Evolutionary conservation across 2,888 invertebrate genomes (phyloP), one percentile per base, ranked within the genome.

Genomic region (Chesias legatella): DNA sequence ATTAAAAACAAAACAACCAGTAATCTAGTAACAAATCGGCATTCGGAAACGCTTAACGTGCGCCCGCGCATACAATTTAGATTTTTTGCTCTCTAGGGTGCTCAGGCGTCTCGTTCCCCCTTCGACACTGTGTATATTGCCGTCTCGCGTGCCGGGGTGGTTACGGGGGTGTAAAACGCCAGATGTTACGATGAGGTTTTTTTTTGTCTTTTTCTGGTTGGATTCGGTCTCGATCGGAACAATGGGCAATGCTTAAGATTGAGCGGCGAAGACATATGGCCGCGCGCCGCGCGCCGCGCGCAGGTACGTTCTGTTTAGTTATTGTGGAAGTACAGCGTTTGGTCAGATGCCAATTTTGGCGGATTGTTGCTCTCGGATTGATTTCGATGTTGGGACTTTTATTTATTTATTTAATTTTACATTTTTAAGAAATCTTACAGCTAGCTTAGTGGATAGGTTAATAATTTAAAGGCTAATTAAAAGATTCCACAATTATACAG

Each of bases 131-230:
- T 5, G 3, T 9, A 9, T 63, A 51, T 49, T 3, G 7, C 57
- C 21, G 48, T 73, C 69, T 58, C 68, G 9, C 25, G 22, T 46
- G 39, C 54, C 40, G 27, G 60, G 70, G 65, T 73, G 73, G 69
- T 62, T 68, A 60, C 41, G 63, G 67, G 74, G 72, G 73, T 70
- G 73, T 60, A 56, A 33, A 55, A 47, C 68, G 72, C 67, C 78
- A 78, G 78, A 78, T 78, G 78, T 77, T 77, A 53, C 45, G 53
- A 47, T 52, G 58, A 59, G 66, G 39, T 26, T 29, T 30, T 51
- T 64, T 63, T 68, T 62, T 66, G 58, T 67, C 60, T 57, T 54
- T 43, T 54, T 53, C 56, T 45, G 51, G 50, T 66, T 67, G 63
- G 68, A 57, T 63, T 71, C 64, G 61, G 64, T 55, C 52, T 54